Conservation (phyloP, 2,113 vertebrate genomes). For the Antigone vipio region DNA sequence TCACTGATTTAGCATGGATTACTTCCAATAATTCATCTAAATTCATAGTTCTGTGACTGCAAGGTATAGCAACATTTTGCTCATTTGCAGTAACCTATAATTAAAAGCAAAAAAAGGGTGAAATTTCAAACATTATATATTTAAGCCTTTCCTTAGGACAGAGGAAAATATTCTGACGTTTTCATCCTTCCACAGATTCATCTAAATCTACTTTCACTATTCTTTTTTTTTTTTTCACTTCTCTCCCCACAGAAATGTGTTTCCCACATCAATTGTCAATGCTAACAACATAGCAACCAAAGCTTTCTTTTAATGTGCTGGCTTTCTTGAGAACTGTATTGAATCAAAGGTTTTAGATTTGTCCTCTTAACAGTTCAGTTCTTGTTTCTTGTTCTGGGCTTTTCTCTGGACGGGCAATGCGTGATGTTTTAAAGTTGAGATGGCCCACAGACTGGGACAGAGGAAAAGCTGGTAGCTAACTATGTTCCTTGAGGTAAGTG, state of each 20-base stretch:
- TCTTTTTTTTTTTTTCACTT: neutral
- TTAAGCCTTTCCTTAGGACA: neutral
- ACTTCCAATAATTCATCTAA: neutral
- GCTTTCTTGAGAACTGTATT: neutral
- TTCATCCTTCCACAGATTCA: neutral
- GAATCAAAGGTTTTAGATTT: neutral
- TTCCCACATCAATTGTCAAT: neutral
- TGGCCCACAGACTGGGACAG: neutral
- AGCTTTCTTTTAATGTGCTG: neutral
- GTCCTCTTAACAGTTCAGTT: neutral
- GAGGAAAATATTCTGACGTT: neutral
- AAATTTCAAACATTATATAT: neutral
- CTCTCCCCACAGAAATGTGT: neutral
- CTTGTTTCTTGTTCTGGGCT: neutral
- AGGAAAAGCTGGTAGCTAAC: neutral
- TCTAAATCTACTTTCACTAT: neutral
- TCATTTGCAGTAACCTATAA: neutral
- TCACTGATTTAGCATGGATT: neutral
- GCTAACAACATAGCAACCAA: neutral
- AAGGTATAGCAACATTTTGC: neutral
- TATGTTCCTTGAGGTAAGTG: neutral
- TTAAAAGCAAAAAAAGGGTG: neutral
- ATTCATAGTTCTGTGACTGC: neutral
- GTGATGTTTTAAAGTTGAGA: neutral
- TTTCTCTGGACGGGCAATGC: neutral